Evolutionary conservation across 2,888 invertebrate species (phyloP).

Genomic region (Drepanosiphum platanoidis): DNA sequence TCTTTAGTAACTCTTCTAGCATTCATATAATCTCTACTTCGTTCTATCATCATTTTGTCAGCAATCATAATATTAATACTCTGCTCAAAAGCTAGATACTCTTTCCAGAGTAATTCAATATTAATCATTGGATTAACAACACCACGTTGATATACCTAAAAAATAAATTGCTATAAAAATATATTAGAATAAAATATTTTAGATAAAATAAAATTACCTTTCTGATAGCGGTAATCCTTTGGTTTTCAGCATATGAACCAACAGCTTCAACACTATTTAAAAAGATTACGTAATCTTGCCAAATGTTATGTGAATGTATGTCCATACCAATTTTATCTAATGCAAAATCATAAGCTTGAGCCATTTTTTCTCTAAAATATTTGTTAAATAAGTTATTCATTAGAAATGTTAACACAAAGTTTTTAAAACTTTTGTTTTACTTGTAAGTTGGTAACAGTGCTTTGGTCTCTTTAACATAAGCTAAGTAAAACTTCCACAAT

Average conservation of each 20-base stretch:
- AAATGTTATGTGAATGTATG: conserved; percentile 94
- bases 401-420: not conserved
- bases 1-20: conserved; percentile 95
- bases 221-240: conserved; percentile 97
- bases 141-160: conserved; percentile 90
- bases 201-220: conserved; percentile 72
- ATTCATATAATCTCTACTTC: conserved; percentile 97
- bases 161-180: conserved; percentile 29
- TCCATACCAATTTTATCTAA: conserved; percentile 99
- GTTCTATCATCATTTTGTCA: conserved; percentile 97
- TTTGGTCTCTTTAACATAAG: conserved; percentile 98
- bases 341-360: conserved; percentile 99
- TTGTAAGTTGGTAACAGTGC: conserved; percentile 91
- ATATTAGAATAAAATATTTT: not conserved
- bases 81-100: conserved; percentile 97
- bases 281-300: conserved; percentile 98
- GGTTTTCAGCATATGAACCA: conserved; percentile 99
- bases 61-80: conserved; percentile 89
- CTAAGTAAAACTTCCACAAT: conserved; percentile 96
- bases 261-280: conserved; percentile 95
- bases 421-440: conserved; percentile 76
- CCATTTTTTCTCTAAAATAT: conserved; percentile 92
- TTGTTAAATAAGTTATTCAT: conserved; percentile 28
- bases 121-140: conserved; percentile 97
- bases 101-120: conserved; percentile 96